phyloP scores from a whole-genome alignment of 2,797 vertebrate species.

The Tauraco hartlaubi region DNA sequence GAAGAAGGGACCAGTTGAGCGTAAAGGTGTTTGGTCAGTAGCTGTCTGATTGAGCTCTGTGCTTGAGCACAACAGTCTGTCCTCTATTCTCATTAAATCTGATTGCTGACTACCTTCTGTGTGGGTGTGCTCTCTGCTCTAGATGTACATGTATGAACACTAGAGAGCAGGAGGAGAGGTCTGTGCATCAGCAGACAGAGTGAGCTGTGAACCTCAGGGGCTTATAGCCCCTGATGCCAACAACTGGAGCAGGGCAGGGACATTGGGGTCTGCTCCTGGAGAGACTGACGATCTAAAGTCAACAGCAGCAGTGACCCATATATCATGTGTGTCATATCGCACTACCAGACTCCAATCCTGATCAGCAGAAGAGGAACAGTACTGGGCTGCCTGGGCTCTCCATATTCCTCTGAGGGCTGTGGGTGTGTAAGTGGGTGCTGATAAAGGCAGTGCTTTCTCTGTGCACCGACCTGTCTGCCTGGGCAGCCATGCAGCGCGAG shows the following conservation, averaged over 20 bases:
- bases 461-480: background rate
- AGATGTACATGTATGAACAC: background rate
- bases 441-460: background rate
- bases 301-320: background rate
- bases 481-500: background rate
- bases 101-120: background rate
- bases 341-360: background rate
- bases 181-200: background rate
- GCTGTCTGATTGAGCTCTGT: background rate
- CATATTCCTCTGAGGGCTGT: background rate
- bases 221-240: background rate
- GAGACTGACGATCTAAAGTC: background rate
- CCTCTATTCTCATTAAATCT: background rate
- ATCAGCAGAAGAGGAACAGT: background rate
- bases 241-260: background rate
- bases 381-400: background rate
- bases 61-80: background rate
- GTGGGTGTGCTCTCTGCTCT: background rate
- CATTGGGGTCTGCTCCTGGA: background rate
- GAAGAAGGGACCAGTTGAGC: background rate
- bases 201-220: background rate
- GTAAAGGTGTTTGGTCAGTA: background rate
- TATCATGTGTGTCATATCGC: rapidly evolving
- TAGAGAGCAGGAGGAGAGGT: background rate
- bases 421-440: background rate